Evolutionary conservation across 2,797 vertebrate genomes (phyloP), one percentile per base, ranked within the genome.

Genomic region (Eidolon dupreanum): DNA sequence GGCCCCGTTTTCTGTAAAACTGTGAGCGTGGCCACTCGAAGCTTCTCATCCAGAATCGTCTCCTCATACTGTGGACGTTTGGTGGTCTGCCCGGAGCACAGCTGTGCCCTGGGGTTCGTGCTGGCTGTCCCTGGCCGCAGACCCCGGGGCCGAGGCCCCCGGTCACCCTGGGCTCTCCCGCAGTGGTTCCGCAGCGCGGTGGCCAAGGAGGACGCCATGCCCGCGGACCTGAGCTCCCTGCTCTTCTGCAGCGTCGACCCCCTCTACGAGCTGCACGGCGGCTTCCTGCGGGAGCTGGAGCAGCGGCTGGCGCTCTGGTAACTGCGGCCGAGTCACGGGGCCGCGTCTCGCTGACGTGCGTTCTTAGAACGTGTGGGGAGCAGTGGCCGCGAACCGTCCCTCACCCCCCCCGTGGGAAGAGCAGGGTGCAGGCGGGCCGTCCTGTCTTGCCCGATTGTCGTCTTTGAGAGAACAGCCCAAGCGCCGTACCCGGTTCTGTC

Each of bases 141-240:
- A 13, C 63, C 41, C 26, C 38, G 1, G 7, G 10, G 11, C 8
- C 2, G 1, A 8, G 46, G 31, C 4, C 41, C 63, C 59, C 1
- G 2, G 57, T 78, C 61, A 84, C 41, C 49, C 33, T 3, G 38
- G 38, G 22, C 66, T 74, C 97, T 46, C 65, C 2, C 77, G 16
- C 98, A 99, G 99, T 99, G 99, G 99, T 99, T 99, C 97, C 99
- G 99, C 96, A 99, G 99, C 1, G 99, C 99, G 0, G 99, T 99
- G 96, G 99, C 99, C 98, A 99, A 99, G 98, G 99, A 99, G 96
- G 99, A 99, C 0, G 99, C 99, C 85, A 99, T 99, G 99, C 99
- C 99, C 0, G 99, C 99, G 43, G 98, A 98, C 19, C 99, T 99
- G 97, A 99, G 99, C 99, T 99, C 98, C 0, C 98, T 99, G 77